Base-by-base conservation (phyloP, 2,888 invertebrate species). In the Aleiodes alternator region DNA sequence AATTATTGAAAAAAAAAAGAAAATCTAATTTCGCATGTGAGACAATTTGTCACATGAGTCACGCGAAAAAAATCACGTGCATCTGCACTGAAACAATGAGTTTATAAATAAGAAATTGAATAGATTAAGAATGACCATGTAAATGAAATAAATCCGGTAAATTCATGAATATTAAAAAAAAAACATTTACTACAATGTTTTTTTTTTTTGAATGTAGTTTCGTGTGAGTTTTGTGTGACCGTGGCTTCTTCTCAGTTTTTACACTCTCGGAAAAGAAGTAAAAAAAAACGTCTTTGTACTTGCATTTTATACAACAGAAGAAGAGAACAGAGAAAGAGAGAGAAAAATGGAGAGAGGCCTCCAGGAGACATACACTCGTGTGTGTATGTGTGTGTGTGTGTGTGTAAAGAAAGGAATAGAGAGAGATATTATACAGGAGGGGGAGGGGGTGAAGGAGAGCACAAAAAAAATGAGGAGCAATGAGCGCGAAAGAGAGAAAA, bases 401-500 rank as follows among this genome's bases (percentile, higher is more conserved):
- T 23, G 23, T 64, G 43, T 16, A 64, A 64, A 64, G 64, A 64
- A 64, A 64, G 64, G 64, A 64, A 64, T 2, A 51, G n/a, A 51
- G 51, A 51, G 51, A 16, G 31, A 34, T 34, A 34, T 34, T 6
- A 6, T 29, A 23, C 5, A 34, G 2, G n/a, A 12, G 34, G 38
- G 38, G 14, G n/a, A 14, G 64, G 23, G 23, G 14, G n/a, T 8
- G 64, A 64, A 9, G 14, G 64, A 64, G 64, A 64, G 8, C 0
- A 43, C 7, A n/a, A 38, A n/a, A 61, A 31, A 59, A 14, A 64
- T 31, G 50, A 53, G 72, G 23, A 61, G 53, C 61, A 51, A 48
- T 59, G 53, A 50, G 34, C 34, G 9, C 23, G 64, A 48, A 16
- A 59, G 69, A 74, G 73, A 43, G 66, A 59, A 59, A 74, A 69